phyloP scores from a whole-genome alignment of 2,113 vertebrate species.

The Chaetops frenatus region DNA sequence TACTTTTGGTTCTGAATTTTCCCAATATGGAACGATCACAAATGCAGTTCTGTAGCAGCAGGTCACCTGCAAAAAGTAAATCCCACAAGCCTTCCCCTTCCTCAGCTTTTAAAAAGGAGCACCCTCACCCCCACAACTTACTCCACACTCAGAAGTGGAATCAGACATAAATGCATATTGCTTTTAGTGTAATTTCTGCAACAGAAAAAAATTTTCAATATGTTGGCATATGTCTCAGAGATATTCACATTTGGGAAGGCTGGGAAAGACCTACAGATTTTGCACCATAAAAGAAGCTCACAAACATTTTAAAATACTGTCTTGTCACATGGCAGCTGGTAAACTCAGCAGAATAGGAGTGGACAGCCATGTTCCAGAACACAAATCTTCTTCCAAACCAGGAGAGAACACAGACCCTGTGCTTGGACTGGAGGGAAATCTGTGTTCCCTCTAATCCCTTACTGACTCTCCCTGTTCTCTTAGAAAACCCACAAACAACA shows the following conservation, averaged over 20 bases:
- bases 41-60: neutral
- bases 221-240: neutral
- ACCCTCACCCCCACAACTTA: neutral
- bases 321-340: neutral
- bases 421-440: neutral
- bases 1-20: neutral
- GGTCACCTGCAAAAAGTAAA: neutral
- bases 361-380: neutral
- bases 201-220: neutral
- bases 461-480: neutral
- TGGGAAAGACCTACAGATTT: conserved; percentile 17
- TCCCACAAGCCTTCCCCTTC: neutral
- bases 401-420: neutral
- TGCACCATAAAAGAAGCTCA: neutral
- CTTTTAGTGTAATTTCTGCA: neutral
- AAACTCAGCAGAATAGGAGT: neutral
- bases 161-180: neutral
- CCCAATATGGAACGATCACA: neutral
- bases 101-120: neutral
- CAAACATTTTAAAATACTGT: neutral
- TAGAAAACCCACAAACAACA: neutral
- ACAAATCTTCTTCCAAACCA: neutral
- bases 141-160: neutral
- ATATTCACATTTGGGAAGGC: neutral
- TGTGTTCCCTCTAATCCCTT: neutral